Base-by-base conservation (phyloP, 2,888 invertebrate species). In the Plemyria rubiginata region DNA sequence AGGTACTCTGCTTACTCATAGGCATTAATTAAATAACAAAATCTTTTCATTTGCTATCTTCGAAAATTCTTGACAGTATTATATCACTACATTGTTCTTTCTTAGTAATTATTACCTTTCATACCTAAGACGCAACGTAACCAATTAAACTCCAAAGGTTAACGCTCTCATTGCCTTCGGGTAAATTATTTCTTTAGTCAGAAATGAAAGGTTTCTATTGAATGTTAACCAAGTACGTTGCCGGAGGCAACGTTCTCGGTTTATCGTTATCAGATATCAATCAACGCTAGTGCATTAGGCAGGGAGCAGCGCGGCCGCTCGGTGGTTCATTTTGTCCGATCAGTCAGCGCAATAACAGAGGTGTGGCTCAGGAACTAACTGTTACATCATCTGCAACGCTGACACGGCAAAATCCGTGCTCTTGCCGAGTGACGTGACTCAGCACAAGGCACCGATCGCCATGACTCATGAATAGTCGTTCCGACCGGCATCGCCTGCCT, bases 291-390 rank as follows among this genome's bases (percentile, higher is more conserved):
- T 83, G 81, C 80, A 84, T 80, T 81, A 78, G 76, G 76, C 73
- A 73, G 79, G 76, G 74, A 73, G 79, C 60, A 80, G 69, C 76
- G 76, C 76, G 76, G 71, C 72, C 73, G 72, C 45, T 45, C 16
- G 59, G 66, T 71, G 70, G 74, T 70, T 77, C 64, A 73, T 82
- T 86, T 73, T 65, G 81, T 75, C 78, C 36, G 36, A 38, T 2
- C 72, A 80, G 85, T 89, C 88, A 88, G 86, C 84, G 73, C 79
- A 84, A 81, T 86, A 85, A 85, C 80, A 77, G 80, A 81, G 83
- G 82, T 79, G 78, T 78, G 79, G 73, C 73, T 79, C 79, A 29
- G 22, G 12, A 9, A 29, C 80, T 83, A 83, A 64, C 64, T 65
- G 54, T 54, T 57, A 61, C 36, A 46, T 54, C 50, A 60, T 50